phyloP scores from a whole-genome alignment of 2,113 vertebrate species.

The Morone saxatilis region DNA sequence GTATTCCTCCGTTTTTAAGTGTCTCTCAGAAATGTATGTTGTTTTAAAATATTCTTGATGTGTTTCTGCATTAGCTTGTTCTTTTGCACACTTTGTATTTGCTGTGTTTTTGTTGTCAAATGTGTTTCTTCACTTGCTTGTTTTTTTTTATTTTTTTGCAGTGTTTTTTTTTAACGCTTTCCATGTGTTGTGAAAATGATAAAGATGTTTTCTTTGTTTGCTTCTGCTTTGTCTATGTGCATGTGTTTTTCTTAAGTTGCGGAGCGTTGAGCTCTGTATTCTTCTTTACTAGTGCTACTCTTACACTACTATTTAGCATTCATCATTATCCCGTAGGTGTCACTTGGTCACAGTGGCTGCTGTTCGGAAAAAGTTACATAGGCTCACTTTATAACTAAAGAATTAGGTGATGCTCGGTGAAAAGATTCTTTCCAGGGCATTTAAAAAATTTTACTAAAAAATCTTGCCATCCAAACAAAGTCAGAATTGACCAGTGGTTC shows the following conservation, averaged over 20 bases:
- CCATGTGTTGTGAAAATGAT: not conserved
- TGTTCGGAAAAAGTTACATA: not conserved
- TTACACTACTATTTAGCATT: not conserved
- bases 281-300: not conserved
- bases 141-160: not conserved
- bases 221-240: not conserved
- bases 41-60: not conserved
- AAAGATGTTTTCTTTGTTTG: not conserved
- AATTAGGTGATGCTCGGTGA: not conserved
- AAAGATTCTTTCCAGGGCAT: too few species aligned
- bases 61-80: not conserved
- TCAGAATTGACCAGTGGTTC: not conserved
- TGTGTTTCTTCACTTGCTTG: not conserved
- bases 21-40: not conserved
- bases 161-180: not conserved
- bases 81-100: not conserved
- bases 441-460: too few species aligned
- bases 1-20: not conserved
- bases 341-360: not conserved
- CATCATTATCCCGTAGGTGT: not conserved
- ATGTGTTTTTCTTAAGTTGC: slow-evolving; percentile 5
- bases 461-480: not conserved
- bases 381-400: not conserved
- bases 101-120: not conserved
- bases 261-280: not conserved